Base-by-base conservation (phyloP, 2,888 invertebrate genomes). In the Halictus quadricinctus region DNA sequence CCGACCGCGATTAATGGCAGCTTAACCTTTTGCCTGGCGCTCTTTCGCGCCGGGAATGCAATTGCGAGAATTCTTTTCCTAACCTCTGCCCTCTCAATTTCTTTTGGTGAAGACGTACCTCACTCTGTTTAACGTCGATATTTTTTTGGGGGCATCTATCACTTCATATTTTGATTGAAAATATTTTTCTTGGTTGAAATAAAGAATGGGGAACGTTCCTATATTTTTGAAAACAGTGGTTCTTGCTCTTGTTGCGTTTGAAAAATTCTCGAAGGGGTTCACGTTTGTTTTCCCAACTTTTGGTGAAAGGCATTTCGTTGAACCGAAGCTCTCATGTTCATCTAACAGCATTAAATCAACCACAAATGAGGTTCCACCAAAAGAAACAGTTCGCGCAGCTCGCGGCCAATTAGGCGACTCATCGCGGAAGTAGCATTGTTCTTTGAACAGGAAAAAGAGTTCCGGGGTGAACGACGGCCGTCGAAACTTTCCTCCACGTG, bases 401-500 rank as follows among this genome's bases (percentile, higher is more conserved):
- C 54, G 2, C 8, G 21, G 21, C 54, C 54, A 54, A 54, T 54
- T 54, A 54, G n/a, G 54, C 54, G 54, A 54, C 54, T 54, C 21
- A 54, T 10, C 10, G 54, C 54, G 54, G 54, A 54, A 54, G 54
- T 54, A n/a, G 54, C 43, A 46, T 21, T 18, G n/a, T 36, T 36
- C 64, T 2, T 10, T 10, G 54, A 54, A 54, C 54, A 54, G 54
- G 54, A 54, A 54, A 54, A n/a, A 8, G 21, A 54, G 54, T 54
- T 54, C 54, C 54, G 54, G 54, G 54, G 54, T 54, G 54, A 54
- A n/a, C 54, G 54, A 54, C 54, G 54, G 25, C 64, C 25, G n/a
- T 64, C 64, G 64, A 25, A 70, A 21, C 79, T 79, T 83, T 72
- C 72, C n/a, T 43, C 25, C 0, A n/a, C 2, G n/a, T 54, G 2